Percentiles rank a stretch among this genome's conserved stretches.
Conservation (phyloP, 2,797 vertebrate species). For the Pseudomugil gertrudae region DNA sequence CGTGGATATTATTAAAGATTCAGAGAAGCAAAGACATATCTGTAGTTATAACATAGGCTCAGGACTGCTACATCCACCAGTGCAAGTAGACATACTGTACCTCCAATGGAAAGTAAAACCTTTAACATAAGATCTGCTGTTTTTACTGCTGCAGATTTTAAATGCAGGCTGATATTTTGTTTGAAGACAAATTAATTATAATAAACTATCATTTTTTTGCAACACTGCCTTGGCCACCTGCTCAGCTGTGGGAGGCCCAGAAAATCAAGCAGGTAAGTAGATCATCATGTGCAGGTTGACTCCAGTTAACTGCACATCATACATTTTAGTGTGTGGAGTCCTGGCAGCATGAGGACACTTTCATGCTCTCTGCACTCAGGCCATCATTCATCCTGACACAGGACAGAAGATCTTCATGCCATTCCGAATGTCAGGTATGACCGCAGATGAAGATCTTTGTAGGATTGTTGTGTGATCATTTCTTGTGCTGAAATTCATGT, state of each 20-base stretch:
- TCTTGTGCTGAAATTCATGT: constrained; percentile 53
- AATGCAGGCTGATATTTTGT: background rate
- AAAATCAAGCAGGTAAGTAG: constrained; percentile 96
- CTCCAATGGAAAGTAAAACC: background rate
- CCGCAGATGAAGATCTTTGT: constrained; percentile 76
- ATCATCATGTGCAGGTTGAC: background rate
- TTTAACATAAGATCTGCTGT: too few species aligned
- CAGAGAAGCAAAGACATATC: background rate
- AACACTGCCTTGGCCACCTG: constrained; percentile 34
- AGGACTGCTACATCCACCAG: background rate
- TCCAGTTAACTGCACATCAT: constrained; percentile 30
- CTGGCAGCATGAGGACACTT: constrained; percentile 66
- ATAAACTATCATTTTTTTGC: constrained; percentile 1
- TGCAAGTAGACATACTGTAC: background rate
- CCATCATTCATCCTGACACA: constrained; percentile 96
- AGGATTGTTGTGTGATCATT: constrained; percentile 37
- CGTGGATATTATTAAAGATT: background rate
- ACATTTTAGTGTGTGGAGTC: constrained; percentile 36
- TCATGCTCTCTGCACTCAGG: constrained; percentile 84
- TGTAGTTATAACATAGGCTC: background rate
- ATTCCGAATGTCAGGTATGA: constrained; percentile 97
- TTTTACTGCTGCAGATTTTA: background rate
- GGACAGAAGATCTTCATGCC: constrained; percentile 99
- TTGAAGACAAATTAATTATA: background rate
- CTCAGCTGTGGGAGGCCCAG: constrained; percentile 96